Percentiles rank a stretch among this genome's conserved stretches.
These are phyloP conservation scores for Pristionchus japonicus DNA, from an alignment of 2,888 invertebrate genomes.

Conservation along the genomic window DNA sequence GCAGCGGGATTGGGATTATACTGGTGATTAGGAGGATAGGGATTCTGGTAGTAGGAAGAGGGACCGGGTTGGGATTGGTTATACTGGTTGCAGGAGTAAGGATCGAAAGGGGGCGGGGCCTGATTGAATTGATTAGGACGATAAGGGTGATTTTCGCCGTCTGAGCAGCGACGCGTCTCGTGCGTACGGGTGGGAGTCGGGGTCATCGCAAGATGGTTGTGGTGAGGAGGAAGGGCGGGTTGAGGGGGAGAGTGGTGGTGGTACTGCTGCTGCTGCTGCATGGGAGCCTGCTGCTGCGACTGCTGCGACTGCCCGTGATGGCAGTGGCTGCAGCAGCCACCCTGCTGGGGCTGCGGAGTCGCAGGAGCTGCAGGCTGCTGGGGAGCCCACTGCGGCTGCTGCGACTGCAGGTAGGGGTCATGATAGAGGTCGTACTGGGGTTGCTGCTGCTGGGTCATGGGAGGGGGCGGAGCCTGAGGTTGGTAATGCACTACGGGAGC, in stretches of 20 bases:
- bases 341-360: neutral
- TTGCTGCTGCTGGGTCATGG: slow-evolving; percentile 23
- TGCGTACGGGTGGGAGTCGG: neutral
- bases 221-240: neutral
- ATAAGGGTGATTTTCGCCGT: slow-evolving; percentile 4
- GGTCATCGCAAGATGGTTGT: neutral
- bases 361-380: neutral
- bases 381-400: neutral
- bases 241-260: neutral
- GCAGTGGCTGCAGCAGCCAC: slow-evolving; percentile 30
- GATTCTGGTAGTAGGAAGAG: neutral
- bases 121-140: neutral
- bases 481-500: slow-evolving; percentile 18
- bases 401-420: neutral
- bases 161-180: slow-evolving; percentile 41
- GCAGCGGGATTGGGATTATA: neutral
- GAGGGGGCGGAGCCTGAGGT: neutral
- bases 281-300: neutral
- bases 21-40: neutral
- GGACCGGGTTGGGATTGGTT: neutral
- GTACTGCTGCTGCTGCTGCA: neutral
- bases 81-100: neutral
- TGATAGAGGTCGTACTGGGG: slow-evolving; percentile 2
- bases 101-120: neutral
- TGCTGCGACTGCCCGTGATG: slow-evolving; percentile 7